Evolutionary conservation across 2,888 invertebrate species (phyloP).

Genomic region (Athrips mouffetella): DNA sequence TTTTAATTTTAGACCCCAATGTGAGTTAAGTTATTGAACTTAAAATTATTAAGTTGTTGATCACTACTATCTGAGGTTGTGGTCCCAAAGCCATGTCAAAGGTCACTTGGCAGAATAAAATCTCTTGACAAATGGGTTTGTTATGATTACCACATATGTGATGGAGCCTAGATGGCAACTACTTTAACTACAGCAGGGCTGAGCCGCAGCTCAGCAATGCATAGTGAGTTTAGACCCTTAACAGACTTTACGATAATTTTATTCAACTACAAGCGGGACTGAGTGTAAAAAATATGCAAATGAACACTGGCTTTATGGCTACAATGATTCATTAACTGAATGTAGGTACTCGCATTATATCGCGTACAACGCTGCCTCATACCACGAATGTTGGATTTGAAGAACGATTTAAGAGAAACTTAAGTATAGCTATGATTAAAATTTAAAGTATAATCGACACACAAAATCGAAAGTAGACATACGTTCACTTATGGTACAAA

Average conservation of each 20-base stretch:
- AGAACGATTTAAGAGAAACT: background rate
- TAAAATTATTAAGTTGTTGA: too few relatives aligned
- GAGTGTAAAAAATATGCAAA: constrained; percentile 30
- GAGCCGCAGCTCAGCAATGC: too few relatives aligned
- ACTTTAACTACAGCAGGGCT: too few relatives aligned
- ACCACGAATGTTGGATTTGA: background rate
- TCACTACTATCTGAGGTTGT: too few relatives aligned
- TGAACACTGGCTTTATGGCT: constrained; percentile 17
- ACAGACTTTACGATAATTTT: constrained; percentile 18
- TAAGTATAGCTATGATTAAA: background rate
- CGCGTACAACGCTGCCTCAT: background rate
- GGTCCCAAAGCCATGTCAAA: too few relatives aligned
- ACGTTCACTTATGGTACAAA: background rate
- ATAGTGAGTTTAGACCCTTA: background rate
- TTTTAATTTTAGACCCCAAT: too few relatives aligned
- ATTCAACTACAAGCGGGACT: constrained; percentile 23
- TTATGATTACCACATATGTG: too few relatives aligned
- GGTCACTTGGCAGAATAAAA: too few relatives aligned
- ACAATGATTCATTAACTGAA: constrained; percentile 24
- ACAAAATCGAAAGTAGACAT: background rate
- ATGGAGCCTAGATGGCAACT: too few relatives aligned
- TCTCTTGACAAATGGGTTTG: too few relatives aligned
- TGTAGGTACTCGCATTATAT: background rate
- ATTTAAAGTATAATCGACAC: background rate
- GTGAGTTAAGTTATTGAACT: too few relatives aligned